Evolutionary conservation across 2,888 invertebrate species (phyloP), one percentile per base, ranked within the genome.

Genomic region (Hermodice carunculata): DNA sequence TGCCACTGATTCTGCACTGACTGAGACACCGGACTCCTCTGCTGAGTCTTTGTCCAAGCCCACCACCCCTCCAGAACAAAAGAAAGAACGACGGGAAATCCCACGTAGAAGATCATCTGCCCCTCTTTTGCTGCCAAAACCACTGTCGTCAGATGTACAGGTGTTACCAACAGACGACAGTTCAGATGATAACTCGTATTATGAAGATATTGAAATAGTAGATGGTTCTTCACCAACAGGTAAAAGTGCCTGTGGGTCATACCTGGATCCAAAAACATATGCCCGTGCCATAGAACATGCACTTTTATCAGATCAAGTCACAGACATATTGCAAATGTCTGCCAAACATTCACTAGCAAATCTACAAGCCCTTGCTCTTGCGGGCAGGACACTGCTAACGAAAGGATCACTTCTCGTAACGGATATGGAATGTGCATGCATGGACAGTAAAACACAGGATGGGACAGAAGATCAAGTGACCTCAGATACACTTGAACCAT

Each of bases 141-240:
- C 22, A 28, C 6, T 26, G 1, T 24, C 53, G 46, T 28, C 60
- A 14, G 64, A 64, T 22, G 60, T 64, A n/a, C 44, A 64, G 17
- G 57, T 64, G n/a, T 37, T 32, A n/a, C 26, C 54, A 19, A 42
- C 24, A 1, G 62, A 66, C 24, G 49, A 51, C 17, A 51, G 63
- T 3, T 67, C 64, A 11, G 54, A 60, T 11, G 68, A 69, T n/a
- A 57, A 67, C 29, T 75, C 75, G 5, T 74, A 72, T 42, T 75
- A 75, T 44, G 75, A 75, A 58, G 73, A 75, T 51, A 75, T 75
- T 37, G 75, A 73, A 19, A 59, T 56, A 19, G 32, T 67, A 6
- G 52, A 71, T 29, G 28, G 28, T 17, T 44, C 53, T 11, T 19
- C 54, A 3, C 61, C 56, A n/a, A 61, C 66, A 6, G 22, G 26